These are phyloP conservation scores for Aelia acuminata DNA, from an alignment of 2,888 invertebrate species.

Conservation along the genomic window DNA sequence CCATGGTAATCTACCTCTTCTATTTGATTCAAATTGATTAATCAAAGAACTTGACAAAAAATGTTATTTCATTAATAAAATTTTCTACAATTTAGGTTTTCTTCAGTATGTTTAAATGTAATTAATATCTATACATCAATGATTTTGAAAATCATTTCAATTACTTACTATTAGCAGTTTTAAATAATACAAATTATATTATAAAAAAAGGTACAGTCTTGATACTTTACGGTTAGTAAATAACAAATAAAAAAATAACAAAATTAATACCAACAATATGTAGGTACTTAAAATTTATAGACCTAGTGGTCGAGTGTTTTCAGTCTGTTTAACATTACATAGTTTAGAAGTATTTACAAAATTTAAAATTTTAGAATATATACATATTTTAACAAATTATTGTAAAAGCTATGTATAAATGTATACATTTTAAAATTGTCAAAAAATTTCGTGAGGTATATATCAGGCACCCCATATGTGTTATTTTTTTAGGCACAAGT, in stretches of 20 bases:
- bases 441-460: constrained; percentile 28
- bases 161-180: background rate
- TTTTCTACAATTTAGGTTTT: too few relatives aligned
- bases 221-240: background rate
- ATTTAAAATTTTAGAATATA: constrained; percentile 43
- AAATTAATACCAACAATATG: constrained; percentile 3
- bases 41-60: background rate
- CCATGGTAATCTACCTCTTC: background rate
- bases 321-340: constrained; percentile 40
- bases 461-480: background rate
- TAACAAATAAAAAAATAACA: constrained; percentile 39
- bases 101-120: background rate
- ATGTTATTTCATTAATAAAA: too few relatives aligned
- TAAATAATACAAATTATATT: constrained; percentile 4
- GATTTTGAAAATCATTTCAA: background rate
- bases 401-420: background rate
- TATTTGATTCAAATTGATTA: background rate
- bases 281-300: constrained; percentile 24
- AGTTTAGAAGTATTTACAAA: constrained; percentile 41
- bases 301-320: background rate
- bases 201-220: background rate
- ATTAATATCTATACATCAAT: background rate
- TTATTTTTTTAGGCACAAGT: constrained; percentile 25
- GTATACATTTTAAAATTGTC: constrained; percentile 23
- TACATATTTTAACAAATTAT: constrained; percentile 19